Percentiles rank a stretch among this genome's conserved stretches.
Conservation (phyloP, 2,888 invertebrate species). For the Eledona agricola region DNA sequence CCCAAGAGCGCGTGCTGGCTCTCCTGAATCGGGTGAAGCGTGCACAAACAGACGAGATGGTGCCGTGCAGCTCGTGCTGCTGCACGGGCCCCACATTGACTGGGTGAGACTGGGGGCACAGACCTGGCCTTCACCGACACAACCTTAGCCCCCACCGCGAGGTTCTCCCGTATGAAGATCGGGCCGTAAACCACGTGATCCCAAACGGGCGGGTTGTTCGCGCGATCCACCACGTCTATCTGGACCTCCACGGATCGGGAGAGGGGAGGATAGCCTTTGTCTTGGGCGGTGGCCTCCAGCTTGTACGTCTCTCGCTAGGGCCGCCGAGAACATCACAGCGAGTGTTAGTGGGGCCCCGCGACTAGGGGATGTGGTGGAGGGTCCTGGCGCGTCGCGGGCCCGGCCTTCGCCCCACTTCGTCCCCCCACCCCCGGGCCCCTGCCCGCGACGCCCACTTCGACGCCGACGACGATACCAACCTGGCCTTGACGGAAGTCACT, state of each 20-base stretch:
- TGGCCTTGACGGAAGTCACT: slow-evolving; percentile 98
- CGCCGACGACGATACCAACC: slow-evolving; percentile 79
- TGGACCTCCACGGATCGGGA: slow-evolving; percentile 97
- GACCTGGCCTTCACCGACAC: slow-evolving; percentile 99
- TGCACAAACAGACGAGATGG: slow-evolving; percentile 62
- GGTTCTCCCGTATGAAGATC: slow-evolving; percentile 97
- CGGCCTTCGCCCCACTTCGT: slow-evolving; percentile 51
- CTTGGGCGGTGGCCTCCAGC: slow-evolving; percentile 98
- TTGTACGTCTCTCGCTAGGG: slow-evolving; percentile 94
- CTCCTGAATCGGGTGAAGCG: slow-evolving; percentile 61
- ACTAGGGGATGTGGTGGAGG: slow-evolving; percentile 39
- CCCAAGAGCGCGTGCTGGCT: slow-evolving; percentile 71
- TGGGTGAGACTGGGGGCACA: slow-evolving; percentile 64
- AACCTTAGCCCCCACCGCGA: slow-evolving; percentile 97
- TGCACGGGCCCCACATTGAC: slow-evolving; percentile 52
- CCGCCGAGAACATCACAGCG: slow-evolving; percentile 37
- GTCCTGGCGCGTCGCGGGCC: slow-evolving; percentile 47
- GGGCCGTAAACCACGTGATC: slow-evolving; percentile 96
- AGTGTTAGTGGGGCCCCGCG: slow-evolving; percentile 37
- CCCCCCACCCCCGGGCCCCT: slow-evolving; percentile 50
- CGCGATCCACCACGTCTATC: slow-evolving; percentile 98
- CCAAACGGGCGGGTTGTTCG: slow-evolving; percentile 97
- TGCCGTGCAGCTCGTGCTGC: slow-evolving; percentile 62
- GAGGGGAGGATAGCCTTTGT: slow-evolving; percentile 95
- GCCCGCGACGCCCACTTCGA: slow-evolving; percentile 42